Percentiles rank a stretch among this genome's conserved stretches.
Evolutionary conservation across 2,113 vertebrate species (phyloP).

Genomic region (Trichechus manatus): DNA sequence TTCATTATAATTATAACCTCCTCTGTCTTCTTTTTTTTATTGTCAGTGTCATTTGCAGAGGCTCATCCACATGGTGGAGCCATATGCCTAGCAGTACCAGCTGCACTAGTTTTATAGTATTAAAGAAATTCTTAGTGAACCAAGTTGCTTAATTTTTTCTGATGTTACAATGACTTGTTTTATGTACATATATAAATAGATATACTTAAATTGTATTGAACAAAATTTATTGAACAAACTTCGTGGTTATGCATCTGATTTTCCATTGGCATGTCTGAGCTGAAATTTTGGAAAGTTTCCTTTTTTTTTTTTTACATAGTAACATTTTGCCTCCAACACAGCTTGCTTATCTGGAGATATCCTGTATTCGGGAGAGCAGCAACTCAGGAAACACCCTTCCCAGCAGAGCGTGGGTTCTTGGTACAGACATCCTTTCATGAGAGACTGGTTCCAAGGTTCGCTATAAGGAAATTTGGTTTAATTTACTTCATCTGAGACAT

Average conservation of each 20-base stretch:
- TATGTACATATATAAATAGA: background rate
- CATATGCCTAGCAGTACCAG: constrained; percentile 12
- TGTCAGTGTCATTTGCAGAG: constrained; percentile 49
- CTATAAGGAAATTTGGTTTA: constrained; percentile 10
- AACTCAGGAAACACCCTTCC: background rate
- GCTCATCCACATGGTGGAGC: constrained; percentile 41
- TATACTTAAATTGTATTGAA: background rate
- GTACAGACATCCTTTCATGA: constrained; percentile 29
- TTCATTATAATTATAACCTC: background rate
- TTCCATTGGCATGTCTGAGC: background rate
- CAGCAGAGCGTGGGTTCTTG: background rate
- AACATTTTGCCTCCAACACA: constrained; percentile 20
- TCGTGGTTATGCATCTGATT: background rate
- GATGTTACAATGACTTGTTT: constrained; percentile 26
- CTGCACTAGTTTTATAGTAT: background rate
- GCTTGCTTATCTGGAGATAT: background rate
- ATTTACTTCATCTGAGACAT: constrained; percentile 17
- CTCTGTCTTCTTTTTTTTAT: background rate
- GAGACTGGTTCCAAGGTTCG: background rate
- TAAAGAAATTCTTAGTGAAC: constrained; percentile 44
- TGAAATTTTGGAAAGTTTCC: background rate
- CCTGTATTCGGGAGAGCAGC: background rate
- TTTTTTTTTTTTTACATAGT: background rate
- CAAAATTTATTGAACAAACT: constrained; percentile 9
- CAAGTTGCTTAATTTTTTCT: background rate